Evolutionary conservation across 1,140 invertebrate species (phyloP).

Genomic region (Meloidogyne chitwoodi): DNA sequence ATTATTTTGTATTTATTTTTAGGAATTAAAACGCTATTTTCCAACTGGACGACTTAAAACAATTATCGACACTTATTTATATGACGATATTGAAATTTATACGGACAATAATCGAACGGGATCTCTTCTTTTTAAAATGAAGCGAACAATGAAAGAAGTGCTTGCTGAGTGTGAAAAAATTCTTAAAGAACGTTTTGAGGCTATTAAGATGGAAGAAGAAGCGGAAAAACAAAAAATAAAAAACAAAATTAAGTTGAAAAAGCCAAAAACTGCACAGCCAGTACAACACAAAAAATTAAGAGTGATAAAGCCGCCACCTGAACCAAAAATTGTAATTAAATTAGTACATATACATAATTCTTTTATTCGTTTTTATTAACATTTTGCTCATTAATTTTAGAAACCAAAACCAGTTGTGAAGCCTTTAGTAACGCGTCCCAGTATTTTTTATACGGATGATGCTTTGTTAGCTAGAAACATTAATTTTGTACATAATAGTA

Average conservation of each 20-base stretch:
- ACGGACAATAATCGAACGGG: constrained; percentile 4
- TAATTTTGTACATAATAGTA: neutral
- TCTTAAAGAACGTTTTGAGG: neutral
- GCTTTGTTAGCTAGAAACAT: neutral
- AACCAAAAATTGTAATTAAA: constrained; percentile 3
- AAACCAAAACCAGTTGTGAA: constrained; percentile 8
- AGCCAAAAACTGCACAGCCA: neutral
- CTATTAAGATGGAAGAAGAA: constrained; percentile 3
- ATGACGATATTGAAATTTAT: constrained; percentile 2
- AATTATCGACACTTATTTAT: constrained; percentile 12
- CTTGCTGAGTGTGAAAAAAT: constrained; percentile 2
- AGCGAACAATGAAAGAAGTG: neutral
- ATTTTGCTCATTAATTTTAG: neutral
- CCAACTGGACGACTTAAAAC: constrained; percentile 6
- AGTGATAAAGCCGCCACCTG: constrained; percentile 8
- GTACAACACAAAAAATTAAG: constrained; percentile 6
- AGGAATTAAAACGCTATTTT: constrained; percentile 11
- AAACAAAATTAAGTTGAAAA: neutral
- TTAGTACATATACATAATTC: neutral
- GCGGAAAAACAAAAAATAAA: neutral
- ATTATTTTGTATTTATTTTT: neutral
- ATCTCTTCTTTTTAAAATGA: constrained; percentile 9
- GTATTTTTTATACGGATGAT: constrained; percentile 4
- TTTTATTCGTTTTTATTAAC: too few species aligned
- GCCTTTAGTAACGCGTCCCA: neutral